A percentile compares a stretch with the other conserved stretches of the same genome.
Conservation (phyloP, 2,888 invertebrate species). For the Cosmia trapezina region DNA sequence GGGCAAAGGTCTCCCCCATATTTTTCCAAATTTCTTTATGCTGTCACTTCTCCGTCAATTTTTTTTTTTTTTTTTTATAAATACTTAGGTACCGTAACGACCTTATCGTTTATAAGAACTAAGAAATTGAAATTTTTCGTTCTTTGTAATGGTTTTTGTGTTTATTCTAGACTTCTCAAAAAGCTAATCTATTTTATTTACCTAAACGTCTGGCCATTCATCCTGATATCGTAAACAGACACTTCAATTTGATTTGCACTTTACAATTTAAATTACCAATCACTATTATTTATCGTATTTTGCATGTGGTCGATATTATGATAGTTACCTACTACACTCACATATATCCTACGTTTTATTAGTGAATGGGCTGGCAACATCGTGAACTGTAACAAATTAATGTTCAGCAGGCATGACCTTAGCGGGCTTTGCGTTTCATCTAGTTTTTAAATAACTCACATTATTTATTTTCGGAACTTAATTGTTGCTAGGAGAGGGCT, state of each 20-base stretch:
- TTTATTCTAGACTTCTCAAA: slow-evolving; percentile 28
- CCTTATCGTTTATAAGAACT: too few species aligned
- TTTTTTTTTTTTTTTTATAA: too few species aligned
- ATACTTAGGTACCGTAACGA: too few species aligned
- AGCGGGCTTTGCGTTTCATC: slow-evolving; percentile 31
- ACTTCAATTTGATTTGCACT: slow-evolving; percentile 42
- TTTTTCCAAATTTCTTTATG: too few species aligned
- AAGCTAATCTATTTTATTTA: slow-evolving; percentile 29
- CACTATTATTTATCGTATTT: slow-evolving; percentile 33
- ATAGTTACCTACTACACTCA: slow-evolving; percentile 28
- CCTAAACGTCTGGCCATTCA: slow-evolving; percentile 36
- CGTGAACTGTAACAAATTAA: slow-evolving; percentile 45
- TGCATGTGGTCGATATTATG: slow-evolving; percentile 26
- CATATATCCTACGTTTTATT: slow-evolving; percentile 26
- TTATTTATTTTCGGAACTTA: slow-evolving; percentile 51
- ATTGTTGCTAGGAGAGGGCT: slow-evolving; percentile 22
- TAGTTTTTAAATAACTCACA: slow-evolving; percentile 42
- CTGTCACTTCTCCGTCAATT: too few species aligned
- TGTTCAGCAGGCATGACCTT: slow-evolving; percentile 45
- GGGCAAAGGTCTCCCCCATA: too few species aligned
- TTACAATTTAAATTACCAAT: slow-evolving; percentile 39
- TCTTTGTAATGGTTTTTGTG: slow-evolving; percentile 18
- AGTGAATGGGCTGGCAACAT: slow-evolving; percentile 37
- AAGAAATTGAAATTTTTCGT: background rate
- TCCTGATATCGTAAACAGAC: slow-evolving; percentile 42